Evolutionary conservation across 1,140 invertebrate species (phyloP).

Genomic region (Paracyclopina nana): DNA sequence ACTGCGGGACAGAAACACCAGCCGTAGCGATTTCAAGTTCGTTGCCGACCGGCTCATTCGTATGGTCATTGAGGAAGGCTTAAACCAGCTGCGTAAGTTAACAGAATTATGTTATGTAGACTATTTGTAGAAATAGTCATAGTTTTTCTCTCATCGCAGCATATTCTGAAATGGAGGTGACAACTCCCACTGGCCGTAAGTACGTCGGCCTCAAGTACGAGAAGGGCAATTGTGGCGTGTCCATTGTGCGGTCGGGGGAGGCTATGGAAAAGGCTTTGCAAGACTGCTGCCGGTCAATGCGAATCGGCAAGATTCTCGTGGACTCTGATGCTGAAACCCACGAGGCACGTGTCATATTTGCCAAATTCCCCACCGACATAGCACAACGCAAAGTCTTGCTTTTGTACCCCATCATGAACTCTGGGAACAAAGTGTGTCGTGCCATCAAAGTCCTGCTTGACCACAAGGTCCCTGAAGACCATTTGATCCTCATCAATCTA

Average conservation of each 20-base stretch:
- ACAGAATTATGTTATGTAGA: too few relatives aligned
- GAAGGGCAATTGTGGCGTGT: slow-evolving; percentile 93
- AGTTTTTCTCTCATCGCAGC: too few relatives aligned
- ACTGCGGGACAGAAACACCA: slow-evolving; percentile 74
- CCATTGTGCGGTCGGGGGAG: slow-evolving; percentile 79
- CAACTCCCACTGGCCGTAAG: slow-evolving; percentile 70
- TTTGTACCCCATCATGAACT: slow-evolving; percentile 94
- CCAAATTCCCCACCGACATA: slow-evolving; percentile 92
- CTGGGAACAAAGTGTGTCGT: slow-evolving; percentile 83
- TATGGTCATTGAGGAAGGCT: slow-evolving; percentile 89
- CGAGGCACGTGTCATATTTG: slow-evolving; percentile 88
- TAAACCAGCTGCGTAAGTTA: slow-evolving; percentile 93
- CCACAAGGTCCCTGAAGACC: slow-evolving; percentile 72
- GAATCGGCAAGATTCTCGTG: slow-evolving; percentile 97
- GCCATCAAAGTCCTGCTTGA: slow-evolving; percentile 81
- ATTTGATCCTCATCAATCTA: slow-evolving; percentile 85
- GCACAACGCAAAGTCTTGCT: slow-evolving; percentile 46
- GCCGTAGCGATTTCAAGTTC: slow-evolving; percentile 91
- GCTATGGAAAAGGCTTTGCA: slow-evolving; percentile 78
- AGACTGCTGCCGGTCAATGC: slow-evolving; percentile 90
- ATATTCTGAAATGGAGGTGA: slow-evolving; percentile 64
- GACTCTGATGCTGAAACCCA: slow-evolving; percentile 89
- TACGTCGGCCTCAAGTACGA: slow-evolving; percentile 62
- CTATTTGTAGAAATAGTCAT: too few relatives aligned
- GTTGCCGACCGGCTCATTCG: slow-evolving; percentile 78